Conservation (phyloP, 2,888 invertebrate genomes). For the Leucozona laternaria region DNA sequence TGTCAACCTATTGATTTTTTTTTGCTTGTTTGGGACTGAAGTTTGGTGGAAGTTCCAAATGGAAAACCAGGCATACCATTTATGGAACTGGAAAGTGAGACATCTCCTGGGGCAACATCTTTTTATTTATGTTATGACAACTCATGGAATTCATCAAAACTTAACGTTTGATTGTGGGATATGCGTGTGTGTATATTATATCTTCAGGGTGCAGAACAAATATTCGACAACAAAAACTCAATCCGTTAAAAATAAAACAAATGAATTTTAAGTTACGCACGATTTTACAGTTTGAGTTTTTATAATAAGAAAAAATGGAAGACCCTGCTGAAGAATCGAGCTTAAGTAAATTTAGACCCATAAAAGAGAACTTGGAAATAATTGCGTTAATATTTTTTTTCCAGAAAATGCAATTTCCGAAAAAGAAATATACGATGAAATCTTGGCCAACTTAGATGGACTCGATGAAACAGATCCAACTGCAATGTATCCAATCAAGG, state of each 20-base stretch:
- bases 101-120: neutral
- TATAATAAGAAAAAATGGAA: constrained; percentile 13
- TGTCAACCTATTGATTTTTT: no score
- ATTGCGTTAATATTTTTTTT: neutral
- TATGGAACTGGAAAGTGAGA: neutral
- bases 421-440: constrained; percentile 55
- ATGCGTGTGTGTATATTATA: neutral
- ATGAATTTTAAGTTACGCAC: constrained; percentile 11
- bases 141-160: neutral
- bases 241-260: neutral
- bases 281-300: neutral
- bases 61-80: no score
- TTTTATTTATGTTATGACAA: constrained; percentile 9
- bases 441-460: constrained; percentile 50
- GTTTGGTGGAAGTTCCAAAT: no score
- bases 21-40: no score
- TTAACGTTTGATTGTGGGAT: neutral
- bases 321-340: neutral
- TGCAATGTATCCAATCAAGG: constrained; percentile 7
- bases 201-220: neutral
- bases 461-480: constrained; percentile 1
- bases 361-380: neutral
- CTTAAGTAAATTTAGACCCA: neutral
- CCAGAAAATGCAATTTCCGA: constrained; percentile 40
- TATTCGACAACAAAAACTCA: constrained; percentile 23